phyloP scores from a whole-genome alignment of 2,888 invertebrate genomes.

The Beris morrisii region DNA sequence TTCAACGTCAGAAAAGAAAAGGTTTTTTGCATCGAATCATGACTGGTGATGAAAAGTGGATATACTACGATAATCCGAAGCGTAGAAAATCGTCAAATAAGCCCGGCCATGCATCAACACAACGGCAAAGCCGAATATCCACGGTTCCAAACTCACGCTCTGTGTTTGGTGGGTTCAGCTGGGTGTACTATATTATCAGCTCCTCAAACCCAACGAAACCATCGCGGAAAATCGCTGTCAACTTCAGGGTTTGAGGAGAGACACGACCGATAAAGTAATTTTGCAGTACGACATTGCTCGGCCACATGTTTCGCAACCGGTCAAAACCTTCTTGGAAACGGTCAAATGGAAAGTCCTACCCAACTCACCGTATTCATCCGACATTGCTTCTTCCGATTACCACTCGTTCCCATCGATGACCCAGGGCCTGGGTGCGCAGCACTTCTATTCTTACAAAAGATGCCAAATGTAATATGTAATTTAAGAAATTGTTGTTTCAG shows the following conservation, averaged over 20 bases:
- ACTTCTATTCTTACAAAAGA: too few species aligned
- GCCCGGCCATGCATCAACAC: constrained; percentile 4
- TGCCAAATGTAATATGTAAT: too few species aligned
- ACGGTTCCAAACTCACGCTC: constrained; percentile 31
- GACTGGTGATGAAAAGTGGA: constrained; percentile 27
- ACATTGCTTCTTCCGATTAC: constrained; percentile 10
- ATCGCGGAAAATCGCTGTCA: constrained; percentile 27
- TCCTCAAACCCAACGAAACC: constrained; percentile 28
- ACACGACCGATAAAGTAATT: constrained; percentile 7
- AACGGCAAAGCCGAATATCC: constrained; percentile 34
- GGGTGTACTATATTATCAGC: constrained; percentile 29
- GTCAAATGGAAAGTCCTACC: neutral
- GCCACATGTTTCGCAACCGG: constrained; percentile 3
- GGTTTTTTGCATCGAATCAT: constrained; percentile 20
- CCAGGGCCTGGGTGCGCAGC: too few species aligned
- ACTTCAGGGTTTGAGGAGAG: constrained; percentile 26
- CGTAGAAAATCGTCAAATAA: constrained; percentile 20
- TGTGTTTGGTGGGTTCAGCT: constrained; percentile 33
- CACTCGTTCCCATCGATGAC: too few species aligned
- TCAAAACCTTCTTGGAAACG: constrained; percentile 7
- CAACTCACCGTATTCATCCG: constrained; percentile 10
- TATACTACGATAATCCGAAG: constrained; percentile 28
- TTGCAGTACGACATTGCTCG: constrained; percentile 20
- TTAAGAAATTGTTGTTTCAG: too few species aligned
- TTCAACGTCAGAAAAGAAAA: constrained; percentile 24